Evolutionary conservation across 2,888 invertebrate species (phyloP), one percentile per base, ranked within the genome.

Genomic region (Papilio elwesi): DNA sequence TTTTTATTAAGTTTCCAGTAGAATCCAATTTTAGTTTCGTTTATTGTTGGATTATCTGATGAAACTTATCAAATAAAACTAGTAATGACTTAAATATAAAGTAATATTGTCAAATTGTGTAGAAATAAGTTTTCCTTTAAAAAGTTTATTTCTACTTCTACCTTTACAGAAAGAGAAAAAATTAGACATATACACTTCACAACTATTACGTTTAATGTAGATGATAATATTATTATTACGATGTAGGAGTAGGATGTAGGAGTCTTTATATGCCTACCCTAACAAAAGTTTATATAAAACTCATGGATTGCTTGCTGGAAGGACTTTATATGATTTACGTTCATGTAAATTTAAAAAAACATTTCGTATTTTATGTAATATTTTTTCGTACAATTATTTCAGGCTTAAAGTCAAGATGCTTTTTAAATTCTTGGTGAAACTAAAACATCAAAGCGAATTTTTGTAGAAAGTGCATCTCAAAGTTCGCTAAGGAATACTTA

Each of bases 381-480:
- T n/a, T 62, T 62, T 43, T 43, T 13, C 38, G 38, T 43, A n/a
- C 43, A 62, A 62, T 59, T 43, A 43, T 62, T 43, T 62, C 59
- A 4, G n/a, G 15, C n/a, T 62, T 62, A 38, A 62, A 62, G 59
- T 62, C n/a, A 62, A 62, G 59, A 62, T 62, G 43, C 15, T 62
- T 55, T 67, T 67, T 55, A 67, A 67, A 67, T 16, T 67, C 67
- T 55, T 13, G 53, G 47, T 15, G 12, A 47, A 47, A 13, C 57
- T 68, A 57, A 68, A 57, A 55, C 55, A 53, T 62, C 63, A 70
- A 70, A 70, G 63, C 43, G 53, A 64, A 64, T 70, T 53, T 63
- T 26, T 47, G 70, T 53, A 64, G 53, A 70, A n/a, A 64, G 70
- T 70, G 70, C 70, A 70, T 63, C 52, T 62, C 63, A 70, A 70